Percentiles rank a stretch among this genome's conserved stretches.
Conservation (phyloP, 2,113 vertebrate genomes). For the Egretta garzetta region DNA sequence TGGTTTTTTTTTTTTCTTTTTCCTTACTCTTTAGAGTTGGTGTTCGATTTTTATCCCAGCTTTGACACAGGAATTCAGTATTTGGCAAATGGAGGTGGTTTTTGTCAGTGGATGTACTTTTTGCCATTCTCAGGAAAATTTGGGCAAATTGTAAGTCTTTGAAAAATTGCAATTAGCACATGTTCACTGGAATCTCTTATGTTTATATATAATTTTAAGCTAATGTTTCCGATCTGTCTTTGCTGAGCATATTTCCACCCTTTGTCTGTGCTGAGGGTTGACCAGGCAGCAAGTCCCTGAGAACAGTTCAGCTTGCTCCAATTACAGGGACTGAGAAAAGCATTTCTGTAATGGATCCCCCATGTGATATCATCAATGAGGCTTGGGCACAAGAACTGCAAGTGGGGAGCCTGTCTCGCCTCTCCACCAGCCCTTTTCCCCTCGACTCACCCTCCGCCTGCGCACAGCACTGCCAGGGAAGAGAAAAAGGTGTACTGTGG, state of each 20-base stretch:
- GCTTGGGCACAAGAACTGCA: background rate
- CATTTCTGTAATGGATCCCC: background rate
- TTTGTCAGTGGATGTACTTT: background rate
- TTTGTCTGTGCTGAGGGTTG: background rate
- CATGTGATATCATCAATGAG: fast-evolving
- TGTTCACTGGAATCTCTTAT: background rate
- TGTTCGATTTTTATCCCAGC: background rate
- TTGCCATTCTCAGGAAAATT: background rate
- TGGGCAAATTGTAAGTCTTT: background rate
- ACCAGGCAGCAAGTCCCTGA: background rate
- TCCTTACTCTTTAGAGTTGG: background rate
- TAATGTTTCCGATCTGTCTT: background rate
- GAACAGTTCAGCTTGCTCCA: background rate
- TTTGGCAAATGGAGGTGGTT: background rate
- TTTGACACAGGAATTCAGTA: background rate
- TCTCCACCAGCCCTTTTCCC: background rate
- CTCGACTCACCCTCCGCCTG: fast-evolving
- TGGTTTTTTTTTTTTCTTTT: background rate
- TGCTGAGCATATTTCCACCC: background rate
- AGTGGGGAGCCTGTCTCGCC: background rate
- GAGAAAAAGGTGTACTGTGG: background rate
- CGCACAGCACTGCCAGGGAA: fast-evolving
- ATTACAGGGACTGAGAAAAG: background rate
- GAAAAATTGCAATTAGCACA: background rate
- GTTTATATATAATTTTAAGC: background rate